Evolutionary conservation across 2,113 vertebrate species (phyloP), one percentile per base, ranked within the genome.

Genomic region (Zeus faber): DNA sequence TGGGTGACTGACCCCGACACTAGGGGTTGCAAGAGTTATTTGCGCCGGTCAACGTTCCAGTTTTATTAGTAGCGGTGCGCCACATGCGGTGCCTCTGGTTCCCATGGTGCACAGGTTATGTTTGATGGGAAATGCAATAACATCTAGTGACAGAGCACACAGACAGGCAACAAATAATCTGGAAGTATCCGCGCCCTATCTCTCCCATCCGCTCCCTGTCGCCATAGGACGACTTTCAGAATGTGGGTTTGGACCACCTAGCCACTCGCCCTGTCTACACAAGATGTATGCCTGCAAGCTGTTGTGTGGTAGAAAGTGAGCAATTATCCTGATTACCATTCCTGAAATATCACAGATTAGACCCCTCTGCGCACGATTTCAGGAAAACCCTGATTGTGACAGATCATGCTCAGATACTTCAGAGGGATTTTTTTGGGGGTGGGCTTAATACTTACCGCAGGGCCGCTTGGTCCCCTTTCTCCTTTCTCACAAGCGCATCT

Each of bases 401-500:
- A 53, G 24, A 44, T 13, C 1, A 4, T 27, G 22, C 2, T 22
- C 2, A 26, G 40, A 56, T 49, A 62, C 25, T 58, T 70, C 45
- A 83, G 71, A n/a, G 77, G 47, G 21, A 41, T 3, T 13, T 57
- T 10, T 57, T 49, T 59, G 18, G 14, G 26, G 50, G 23, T 2
- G 26, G 53, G 11, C 4, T 62, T 21, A 51, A 58, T 82, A 93
- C 94, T 95, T 81, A 97, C 94, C 60, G 87, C 70, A 65, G 91
- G 80, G 41, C 94, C 94, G 4, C 80, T 80, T 49, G 83, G 69
- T 55, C 93, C 94, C 75, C 81, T 87, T 81, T 95, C 92, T 14
- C 94, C 94, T 73, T 94, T 97, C 67, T 93, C 92, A 81, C 94
- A 97, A 29, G 84, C 71, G 70, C 94, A 97, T 61, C 52, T 82